phyloP scores from a whole-genome alignment of 92 coral and sea anemone species.

The Paragorgia papillata region DNA sequence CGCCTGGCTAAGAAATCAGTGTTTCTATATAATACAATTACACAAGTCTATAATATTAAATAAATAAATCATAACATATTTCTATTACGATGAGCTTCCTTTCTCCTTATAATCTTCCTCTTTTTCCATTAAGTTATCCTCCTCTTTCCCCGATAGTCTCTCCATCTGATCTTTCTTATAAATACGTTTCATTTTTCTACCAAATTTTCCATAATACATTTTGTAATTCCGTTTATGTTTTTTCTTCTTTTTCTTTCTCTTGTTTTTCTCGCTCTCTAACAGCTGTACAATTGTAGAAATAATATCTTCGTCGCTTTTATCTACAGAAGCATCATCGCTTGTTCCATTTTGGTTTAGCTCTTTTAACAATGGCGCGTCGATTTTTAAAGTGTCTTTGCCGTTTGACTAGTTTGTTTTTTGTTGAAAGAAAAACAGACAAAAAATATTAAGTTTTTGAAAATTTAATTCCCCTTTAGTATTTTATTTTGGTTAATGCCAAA shows the following conservation, averaged over 20 bases:
- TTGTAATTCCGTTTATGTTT: not conserved
- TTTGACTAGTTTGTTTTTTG: no score
- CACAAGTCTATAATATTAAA: no score
- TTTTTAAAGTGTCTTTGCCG: not conserved
- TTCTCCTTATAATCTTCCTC: conserved; percentile 18
- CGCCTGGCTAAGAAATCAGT: no score
- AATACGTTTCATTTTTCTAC: not conserved
- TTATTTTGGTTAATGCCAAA: no score
- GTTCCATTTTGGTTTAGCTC: not conserved
- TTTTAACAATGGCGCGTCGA: not conserved
- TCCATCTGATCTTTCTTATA: conserved; percentile 23
- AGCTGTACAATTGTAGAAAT: conserved; percentile 32
- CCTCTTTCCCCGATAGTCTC: not conserved
- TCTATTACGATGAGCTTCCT: not conserved
- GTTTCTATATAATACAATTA: no score
- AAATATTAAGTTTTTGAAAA: no score
- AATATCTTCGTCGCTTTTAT: conserved; percentile 14
- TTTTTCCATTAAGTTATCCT: conserved; percentile 29
- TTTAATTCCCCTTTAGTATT: no score
- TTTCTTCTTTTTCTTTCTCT: not conserved
- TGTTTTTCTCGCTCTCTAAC: conserved; percentile 9
- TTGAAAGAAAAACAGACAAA: no score
- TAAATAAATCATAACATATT: no score
- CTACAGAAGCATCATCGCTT: not conserved
- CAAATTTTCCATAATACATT: not conserved